Evolutionary conservation across 1,140 invertebrate species (phyloP).

Genomic region (Drosophila subobscura): DNA sequence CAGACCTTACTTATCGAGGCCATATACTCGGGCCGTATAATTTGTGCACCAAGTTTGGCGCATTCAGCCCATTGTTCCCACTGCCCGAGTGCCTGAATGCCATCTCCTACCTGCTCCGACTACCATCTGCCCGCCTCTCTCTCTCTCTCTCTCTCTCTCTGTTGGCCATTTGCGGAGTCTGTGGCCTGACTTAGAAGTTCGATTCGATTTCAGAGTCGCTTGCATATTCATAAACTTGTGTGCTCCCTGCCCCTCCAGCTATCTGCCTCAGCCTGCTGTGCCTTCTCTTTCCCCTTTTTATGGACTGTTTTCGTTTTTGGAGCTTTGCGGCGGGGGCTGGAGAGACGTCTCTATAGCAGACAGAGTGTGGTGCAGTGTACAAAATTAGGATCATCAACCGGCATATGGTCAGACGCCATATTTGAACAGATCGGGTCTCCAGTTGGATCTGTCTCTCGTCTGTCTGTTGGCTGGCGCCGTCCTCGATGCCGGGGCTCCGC

Average conservation of each 20-base stretch:
- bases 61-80: conserved; percentile 33
- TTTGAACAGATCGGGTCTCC: conserved; percentile 39
- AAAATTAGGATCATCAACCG: conserved; percentile 49
- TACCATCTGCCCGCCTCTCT: no score
- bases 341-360: conserved; percentile 61
- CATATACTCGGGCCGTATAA: conserved; percentile 11
- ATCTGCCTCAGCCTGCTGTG: no score
- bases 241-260: conserved; percentile 1
- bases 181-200: conserved; percentile 51
- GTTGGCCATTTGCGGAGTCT: conserved; percentile 30
- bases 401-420: conserved; percentile 70
- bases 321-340: background rate
- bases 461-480: conserved; percentile 39
- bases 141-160: no score
- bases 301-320: conserved; percentile 55
- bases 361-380: conserved; percentile 4
- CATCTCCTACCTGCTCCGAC: no score
- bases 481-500: conserved; percentile 16
- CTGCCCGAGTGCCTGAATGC: conserved; percentile 1
- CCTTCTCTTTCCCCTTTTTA: conserved; percentile 33
- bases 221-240: conserved; percentile 71
- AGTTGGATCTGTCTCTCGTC: background rate
- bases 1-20: conserved; percentile 32
- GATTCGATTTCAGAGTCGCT: conserved; percentile 45
- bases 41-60: background rate